phyloP scores from a whole-genome alignment of 2,888 invertebrate genomes.

The Zaprionus lineosus region DNA sequence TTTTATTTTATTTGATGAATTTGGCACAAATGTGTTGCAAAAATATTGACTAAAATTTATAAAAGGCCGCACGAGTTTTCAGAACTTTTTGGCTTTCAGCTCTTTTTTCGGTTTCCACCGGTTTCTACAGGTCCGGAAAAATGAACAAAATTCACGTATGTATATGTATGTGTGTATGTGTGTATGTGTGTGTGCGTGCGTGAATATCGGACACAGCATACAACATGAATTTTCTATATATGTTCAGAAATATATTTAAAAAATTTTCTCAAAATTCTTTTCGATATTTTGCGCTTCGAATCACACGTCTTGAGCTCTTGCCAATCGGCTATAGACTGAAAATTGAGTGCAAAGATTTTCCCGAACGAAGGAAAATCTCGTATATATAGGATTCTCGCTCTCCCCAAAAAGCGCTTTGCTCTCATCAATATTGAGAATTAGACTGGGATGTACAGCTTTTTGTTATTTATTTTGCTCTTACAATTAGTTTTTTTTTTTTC shows the following conservation, averaged over 20 bases:
- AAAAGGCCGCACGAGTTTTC: slow-evolving; percentile 24
- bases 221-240: slow-evolving; percentile 2
- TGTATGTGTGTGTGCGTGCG: no score
- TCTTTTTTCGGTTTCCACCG: slow-evolving; percentile 44
- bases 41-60: slow-evolving; percentile 42
- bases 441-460: no score
- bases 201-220: no score
- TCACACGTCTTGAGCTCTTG: slow-evolving; percentile 64
- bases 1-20: not conserved
- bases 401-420: slow-evolving; percentile 51
- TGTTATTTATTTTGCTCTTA: slow-evolving; percentile 37
- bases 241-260: not conserved
- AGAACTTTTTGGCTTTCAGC: not conserved
- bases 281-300: no score
- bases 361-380: slow-evolving; percentile 23
- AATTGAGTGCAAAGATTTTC: slow-evolving; percentile 8
- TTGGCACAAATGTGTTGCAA: slow-evolving; percentile 11
- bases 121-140: slow-evolving; percentile 50
- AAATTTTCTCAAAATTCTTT: slow-evolving; percentile 16
- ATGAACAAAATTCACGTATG: slow-evolving; percentile 26
- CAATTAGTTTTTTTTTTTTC: slow-evolving; percentile 26
- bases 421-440: slow-evolving; percentile 22
- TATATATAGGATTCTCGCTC: no score
- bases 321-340: slow-evolving; percentile 60
- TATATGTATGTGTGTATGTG: slow-evolving; percentile 23